These are phyloP conservation scores for Drosophila melanocephala DNA, from an alignment of 2,888 invertebrate genomes.

Conservation along the genomic window DNA sequence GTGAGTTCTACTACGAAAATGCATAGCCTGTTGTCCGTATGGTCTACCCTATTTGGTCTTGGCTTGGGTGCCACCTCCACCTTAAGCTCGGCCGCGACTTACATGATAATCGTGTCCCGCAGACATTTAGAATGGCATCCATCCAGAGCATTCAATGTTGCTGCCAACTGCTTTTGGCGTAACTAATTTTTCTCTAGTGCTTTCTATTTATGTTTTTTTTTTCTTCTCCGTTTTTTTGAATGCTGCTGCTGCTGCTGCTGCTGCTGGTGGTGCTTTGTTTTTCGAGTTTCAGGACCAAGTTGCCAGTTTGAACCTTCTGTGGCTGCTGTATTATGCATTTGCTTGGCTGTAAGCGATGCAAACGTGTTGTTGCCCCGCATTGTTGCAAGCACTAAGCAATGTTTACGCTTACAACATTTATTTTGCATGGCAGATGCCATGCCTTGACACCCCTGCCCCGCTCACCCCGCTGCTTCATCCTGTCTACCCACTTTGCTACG, in stretches of 20 bases:
- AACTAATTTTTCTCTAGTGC: conserved; percentile 78
- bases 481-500: conserved; percentile 39
- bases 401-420: conserved; percentile 80
- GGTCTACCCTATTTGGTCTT: not conserved
- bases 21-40: not conserved
- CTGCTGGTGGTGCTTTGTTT: conserved; percentile 16
- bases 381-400: conserved; percentile 69
- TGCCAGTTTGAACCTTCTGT: conserved; percentile 38
- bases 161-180: conserved; percentile 73
- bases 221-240: conserved; percentile 35
- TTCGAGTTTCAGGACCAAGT: conserved; percentile 17
- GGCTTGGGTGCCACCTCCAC: conserved; percentile 23
- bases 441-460: conserved; percentile 1
- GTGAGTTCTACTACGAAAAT: conserved; percentile 17
- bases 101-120: conserved; percentile 77
- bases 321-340: conserved; percentile 69
- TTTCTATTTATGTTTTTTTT: conserved; percentile 57
- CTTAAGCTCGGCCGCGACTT: conserved; percentile 28
- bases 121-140: conserved; percentile 75
- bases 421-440: conserved; percentile 70
- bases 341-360: conserved; percentile 17
- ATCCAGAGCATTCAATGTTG: conserved; percentile 49
- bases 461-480: not conserved
- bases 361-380: conserved; percentile 52
- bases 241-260: conserved; percentile 9